These are phyloP conservation scores for Lasioglossum oenotherae DNA, from an alignment of 2,888 invertebrate genomes.

Conservation along the genomic window DNA sequence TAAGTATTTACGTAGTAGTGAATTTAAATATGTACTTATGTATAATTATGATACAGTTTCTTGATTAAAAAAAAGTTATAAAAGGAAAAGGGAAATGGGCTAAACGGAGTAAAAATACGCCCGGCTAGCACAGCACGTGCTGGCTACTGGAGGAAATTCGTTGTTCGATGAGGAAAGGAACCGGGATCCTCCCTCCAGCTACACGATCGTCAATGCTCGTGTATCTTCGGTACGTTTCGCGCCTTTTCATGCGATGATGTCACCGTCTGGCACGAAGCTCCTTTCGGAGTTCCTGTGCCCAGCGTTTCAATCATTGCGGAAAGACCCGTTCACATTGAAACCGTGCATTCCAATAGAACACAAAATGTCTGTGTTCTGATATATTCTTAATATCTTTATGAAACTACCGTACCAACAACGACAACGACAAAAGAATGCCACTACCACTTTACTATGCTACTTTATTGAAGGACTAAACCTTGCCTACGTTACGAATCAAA, in stretches of 20 bases:
- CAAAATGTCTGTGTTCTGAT: background rate
- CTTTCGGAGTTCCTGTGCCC: constrained; percentile 45
- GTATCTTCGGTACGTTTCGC: constrained; percentile 57
- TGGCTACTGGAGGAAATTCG: constrained; percentile 76
- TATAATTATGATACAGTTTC: constrained; percentile 45
- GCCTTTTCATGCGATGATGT: constrained; percentile 63
- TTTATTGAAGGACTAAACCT: background rate
- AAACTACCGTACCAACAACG: background rate
- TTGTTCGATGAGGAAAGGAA: constrained; percentile 58
- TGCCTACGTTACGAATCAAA: background rate
- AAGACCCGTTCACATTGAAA: constrained; percentile 50
- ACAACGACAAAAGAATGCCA: background rate
- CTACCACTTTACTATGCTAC: background rate
- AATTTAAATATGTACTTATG: constrained; percentile 41
- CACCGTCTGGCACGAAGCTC: constrained; percentile 62
- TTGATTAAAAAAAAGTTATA: constrained; percentile 49
- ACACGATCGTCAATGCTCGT: constrained; percentile 46
- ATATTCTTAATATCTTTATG: background rate
- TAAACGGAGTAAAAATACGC: constrained; percentile 63
- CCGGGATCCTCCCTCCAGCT: constrained; percentile 60
- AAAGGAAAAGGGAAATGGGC: constrained; percentile 53
- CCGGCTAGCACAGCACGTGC: constrained; percentile 81
- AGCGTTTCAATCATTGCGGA: constrained; percentile 50
- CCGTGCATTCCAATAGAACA: constrained; percentile 3
- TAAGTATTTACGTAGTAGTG: constrained; percentile 28